Evolutionary conservation across 2,113 vertebrate species (phyloP).

Genomic region (Circaetus cinerascens): DNA sequence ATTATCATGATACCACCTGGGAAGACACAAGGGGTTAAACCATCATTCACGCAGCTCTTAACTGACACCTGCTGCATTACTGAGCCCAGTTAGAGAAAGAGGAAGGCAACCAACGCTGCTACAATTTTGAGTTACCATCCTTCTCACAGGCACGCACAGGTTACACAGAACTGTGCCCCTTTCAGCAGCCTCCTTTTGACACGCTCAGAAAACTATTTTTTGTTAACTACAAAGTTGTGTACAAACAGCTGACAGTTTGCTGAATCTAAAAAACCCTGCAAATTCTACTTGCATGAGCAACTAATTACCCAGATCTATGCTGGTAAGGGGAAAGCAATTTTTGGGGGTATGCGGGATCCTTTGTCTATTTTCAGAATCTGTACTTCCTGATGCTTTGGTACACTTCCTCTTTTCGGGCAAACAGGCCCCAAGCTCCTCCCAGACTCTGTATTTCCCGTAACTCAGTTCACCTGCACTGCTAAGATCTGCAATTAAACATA

Average conservation of each 20-base stretch:
- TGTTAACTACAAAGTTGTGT: not conserved
- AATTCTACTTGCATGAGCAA: not conserved
- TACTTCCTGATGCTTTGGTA: conserved; percentile 27
- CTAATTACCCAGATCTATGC: not conserved
- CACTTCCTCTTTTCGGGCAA: conserved; percentile 38
- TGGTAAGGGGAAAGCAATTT: not conserved
- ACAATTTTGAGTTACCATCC: not conserved
- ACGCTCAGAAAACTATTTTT: fast-evolving
- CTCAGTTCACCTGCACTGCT: not conserved
- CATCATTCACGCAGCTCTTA: not conserved
- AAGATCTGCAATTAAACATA: not conserved
- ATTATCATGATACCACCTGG: conserved; percentile 90
- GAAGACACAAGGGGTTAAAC: not conserved
- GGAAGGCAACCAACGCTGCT: not conserved
- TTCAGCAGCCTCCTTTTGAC: not conserved
- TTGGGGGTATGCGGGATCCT: not conserved
- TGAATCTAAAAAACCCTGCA: not conserved
- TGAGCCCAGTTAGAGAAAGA: not conserved
- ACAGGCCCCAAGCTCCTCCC: not conserved
- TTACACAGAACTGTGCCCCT: not conserved
- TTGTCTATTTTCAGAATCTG: conserved; percentile 42
- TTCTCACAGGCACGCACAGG: not conserved
- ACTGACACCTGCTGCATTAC: not conserved
- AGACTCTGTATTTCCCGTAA: not conserved
- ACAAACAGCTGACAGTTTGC: not conserved